phyloP scores from a whole-genome alignment of 2,888 invertebrate species.

The Bibio marci region DNA sequence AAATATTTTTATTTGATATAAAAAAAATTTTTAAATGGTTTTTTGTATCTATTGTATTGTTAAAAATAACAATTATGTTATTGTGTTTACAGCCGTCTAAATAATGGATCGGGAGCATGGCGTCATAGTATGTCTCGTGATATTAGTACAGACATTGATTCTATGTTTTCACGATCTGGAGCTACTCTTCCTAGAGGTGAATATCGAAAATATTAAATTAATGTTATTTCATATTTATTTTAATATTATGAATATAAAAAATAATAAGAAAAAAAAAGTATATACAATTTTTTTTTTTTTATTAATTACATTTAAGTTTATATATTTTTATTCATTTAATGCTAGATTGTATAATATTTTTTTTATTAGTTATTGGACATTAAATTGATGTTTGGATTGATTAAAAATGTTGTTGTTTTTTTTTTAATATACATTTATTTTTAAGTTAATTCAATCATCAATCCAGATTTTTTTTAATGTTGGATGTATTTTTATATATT shows the following conservation, averaged over 20 bases:
- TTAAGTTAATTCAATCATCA: too few species aligned
- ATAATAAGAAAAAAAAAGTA: background rate
- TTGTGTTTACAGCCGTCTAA: conserved; percentile 21
- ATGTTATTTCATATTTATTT: background rate
- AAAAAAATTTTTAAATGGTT: too few species aligned
- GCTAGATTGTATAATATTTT: background rate
- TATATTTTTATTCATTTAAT: too few species aligned
- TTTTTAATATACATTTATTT: too few species aligned
- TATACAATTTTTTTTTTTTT: too few species aligned
- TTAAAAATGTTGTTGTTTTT: too few species aligned
- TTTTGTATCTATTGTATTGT: too few species aligned
- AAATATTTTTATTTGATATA: too few species aligned
- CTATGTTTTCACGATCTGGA: conserved; percentile 43
- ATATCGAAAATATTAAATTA: conserved; percentile 17
- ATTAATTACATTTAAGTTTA: too few species aligned
- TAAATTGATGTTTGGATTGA: background rate
- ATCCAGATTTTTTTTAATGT: too few species aligned
- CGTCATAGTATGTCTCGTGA: conserved; percentile 47
- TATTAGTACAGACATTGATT: conserved; percentile 53
- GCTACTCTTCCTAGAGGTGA: conserved; percentile 54
- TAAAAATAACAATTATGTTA: too few species aligned
- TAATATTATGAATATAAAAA: conserved; percentile 1
- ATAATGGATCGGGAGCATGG: conserved; percentile 32
- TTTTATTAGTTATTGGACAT: background rate
- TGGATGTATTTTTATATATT: too few species aligned